Conservation (phyloP, 2,113 vertebrate species). For the Scalopus aquaticus region DNA sequence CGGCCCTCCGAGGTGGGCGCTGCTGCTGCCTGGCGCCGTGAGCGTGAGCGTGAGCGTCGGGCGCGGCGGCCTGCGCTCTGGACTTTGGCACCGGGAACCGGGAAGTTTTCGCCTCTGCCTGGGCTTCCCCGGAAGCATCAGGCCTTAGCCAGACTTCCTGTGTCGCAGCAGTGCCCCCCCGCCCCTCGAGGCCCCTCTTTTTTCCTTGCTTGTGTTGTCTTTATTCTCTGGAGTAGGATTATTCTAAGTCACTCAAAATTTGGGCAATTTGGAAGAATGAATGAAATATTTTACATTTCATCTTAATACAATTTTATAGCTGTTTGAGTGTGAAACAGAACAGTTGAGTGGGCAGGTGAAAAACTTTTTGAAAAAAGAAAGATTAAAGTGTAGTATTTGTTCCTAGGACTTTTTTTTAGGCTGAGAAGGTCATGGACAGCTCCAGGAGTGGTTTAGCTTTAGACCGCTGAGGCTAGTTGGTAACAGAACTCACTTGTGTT, state of each 20-base stretch:
- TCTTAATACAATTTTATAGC: background rate
- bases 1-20: background rate
- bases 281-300: background rate
- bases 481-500: background rate
- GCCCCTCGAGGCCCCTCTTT: background rate
- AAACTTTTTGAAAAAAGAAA: background rate
- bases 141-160: background rate
- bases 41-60: no score
- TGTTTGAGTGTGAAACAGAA: background rate
- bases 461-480: background rate
- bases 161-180: background rate
- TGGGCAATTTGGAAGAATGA: conserved; percentile 3
- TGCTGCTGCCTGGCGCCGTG: no score
- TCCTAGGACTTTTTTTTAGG: background rate
- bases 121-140: background rate
- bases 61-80: background rate
- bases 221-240: background rate
- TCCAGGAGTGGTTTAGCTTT: conserved; percentile 9
- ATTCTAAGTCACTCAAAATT: background rate
- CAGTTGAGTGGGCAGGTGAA: background rate
- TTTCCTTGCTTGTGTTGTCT: background rate
- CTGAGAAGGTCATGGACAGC: background rate
- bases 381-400: background rate
- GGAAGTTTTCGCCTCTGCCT: background rate
- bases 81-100: background rate